phyloP scores from a whole-genome alignment of 2,888 invertebrate species.

The Aphrophora alni region DNA sequence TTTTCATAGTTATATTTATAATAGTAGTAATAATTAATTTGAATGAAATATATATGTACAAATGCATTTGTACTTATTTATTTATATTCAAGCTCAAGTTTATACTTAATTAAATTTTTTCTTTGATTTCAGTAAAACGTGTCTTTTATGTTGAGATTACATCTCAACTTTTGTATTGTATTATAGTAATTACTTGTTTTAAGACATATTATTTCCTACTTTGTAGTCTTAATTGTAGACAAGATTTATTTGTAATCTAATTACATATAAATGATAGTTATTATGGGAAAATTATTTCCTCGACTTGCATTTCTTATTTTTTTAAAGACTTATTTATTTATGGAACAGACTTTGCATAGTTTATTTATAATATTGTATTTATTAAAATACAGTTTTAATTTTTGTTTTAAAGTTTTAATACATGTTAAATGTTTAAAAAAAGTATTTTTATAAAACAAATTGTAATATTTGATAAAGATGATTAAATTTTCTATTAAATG shows the following conservation, averaged over 20 bases:
- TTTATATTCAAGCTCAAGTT: neutral
- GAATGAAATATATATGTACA: neutral
- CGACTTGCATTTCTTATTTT: neutral
- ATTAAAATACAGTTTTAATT: too few relatives aligned
- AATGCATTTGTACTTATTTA: neutral
- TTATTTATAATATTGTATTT: too few relatives aligned
- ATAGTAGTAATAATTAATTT: neutral
- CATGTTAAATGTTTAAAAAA: too few relatives aligned
- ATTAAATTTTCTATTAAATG: too few relatives aligned
- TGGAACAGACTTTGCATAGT: neutral
- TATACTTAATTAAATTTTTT: neutral
- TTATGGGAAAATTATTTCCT: too few relatives aligned
- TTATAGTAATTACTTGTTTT: neutral
- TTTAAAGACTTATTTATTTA: neutral
- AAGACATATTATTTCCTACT: neutral
- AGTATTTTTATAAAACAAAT: too few relatives aligned
- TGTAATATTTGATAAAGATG: too few relatives aligned
- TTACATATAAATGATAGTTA: neutral
- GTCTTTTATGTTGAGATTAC: neutral
- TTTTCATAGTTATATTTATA: neutral
- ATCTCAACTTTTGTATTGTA: neutral
- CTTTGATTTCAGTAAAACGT: neutral
- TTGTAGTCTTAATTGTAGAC: neutral
- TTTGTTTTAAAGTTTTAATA: too few relatives aligned
- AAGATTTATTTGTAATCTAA: neutral